phyloP scores from a whole-genome alignment of 1,140 invertebrate species.

The Drosophila mojavensis region DNA sequence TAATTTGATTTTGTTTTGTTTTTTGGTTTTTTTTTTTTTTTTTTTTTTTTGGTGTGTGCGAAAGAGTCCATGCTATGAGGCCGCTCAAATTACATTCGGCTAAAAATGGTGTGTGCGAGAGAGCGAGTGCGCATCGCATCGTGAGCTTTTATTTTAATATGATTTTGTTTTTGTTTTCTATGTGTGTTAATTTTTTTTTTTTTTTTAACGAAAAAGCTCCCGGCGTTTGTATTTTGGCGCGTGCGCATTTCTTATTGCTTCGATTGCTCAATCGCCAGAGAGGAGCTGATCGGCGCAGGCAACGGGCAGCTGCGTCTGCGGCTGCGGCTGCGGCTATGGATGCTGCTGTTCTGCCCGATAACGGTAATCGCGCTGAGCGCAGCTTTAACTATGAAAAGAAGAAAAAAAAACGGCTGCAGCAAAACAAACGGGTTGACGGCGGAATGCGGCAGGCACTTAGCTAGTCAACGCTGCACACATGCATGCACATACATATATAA shows the following conservation, averaged over 20 bases:
- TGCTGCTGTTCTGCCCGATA: slow-evolving; percentile 52
- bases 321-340: slow-evolving; percentile 11
- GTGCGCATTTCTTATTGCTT: slow-evolving; percentile 49
- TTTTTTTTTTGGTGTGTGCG: slow-evolving; percentile 49
- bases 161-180: not conserved
- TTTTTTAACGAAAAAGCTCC: slow-evolving; percentile 19
- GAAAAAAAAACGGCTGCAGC: slow-evolving; percentile 20
- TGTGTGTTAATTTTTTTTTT: slow-evolving; percentile 10
- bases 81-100: slow-evolving; percentile 84
- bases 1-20: slow-evolving; percentile 3
- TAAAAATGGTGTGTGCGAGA: slow-evolving; percentile 83
- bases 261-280: slow-evolving; percentile 64
- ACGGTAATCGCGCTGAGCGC: slow-evolving; percentile 63
- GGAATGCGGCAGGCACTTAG: slow-evolving; percentile 63
- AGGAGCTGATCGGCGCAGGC: slow-evolving; percentile 39
- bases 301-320: slow-evolving; percentile 33
- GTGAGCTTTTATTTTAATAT: slow-evolving; percentile 49
- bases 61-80: slow-evolving; percentile 75
- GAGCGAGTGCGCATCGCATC: slow-evolving; percentile 50
- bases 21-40: not conserved
- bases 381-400: slow-evolving; percentile 29
- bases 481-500: not conserved
- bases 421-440: slow-evolving; percentile 63
- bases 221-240: slow-evolving; percentile 51
- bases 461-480: slow-evolving; percentile 5